Evolutionary conservation across 2,113 vertebrate species (phyloP).

Genomic region (Zonotrichia leucophrys): DNA sequence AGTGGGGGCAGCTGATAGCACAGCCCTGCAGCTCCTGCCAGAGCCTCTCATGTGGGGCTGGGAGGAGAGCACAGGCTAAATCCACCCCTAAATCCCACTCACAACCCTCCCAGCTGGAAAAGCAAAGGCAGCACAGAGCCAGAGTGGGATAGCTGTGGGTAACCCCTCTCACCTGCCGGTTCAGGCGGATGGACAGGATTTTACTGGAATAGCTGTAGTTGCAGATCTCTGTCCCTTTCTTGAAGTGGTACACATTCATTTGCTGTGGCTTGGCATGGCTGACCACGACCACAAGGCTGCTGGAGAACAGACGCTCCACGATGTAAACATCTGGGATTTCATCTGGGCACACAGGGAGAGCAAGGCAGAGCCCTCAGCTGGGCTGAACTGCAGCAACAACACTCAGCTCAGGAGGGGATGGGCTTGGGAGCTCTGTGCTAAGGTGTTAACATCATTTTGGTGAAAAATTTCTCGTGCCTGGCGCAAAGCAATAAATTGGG

Average conservation of each 20-base stretch:
- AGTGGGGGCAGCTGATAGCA: not conserved
- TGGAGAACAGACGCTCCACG: conserved; percentile 95
- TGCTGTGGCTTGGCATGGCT: conserved; percentile 84
- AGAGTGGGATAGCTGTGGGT: not conserved
- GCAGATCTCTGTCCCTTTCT: conserved; percentile 97
- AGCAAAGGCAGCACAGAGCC: not conserved
- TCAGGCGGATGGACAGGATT: conserved; percentile 88
- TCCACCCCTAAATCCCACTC: not conserved
- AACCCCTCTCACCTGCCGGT: conserved; percentile 83
- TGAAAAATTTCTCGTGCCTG: not conserved
- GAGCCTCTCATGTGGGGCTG: not conserved
- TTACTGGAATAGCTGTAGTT: conserved; percentile 93
- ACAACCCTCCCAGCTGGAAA: not conserved
- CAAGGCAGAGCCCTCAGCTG: not conserved
- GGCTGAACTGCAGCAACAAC: not conserved
- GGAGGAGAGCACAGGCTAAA: not conserved
- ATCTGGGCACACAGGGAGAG: conserved; percentile 59
- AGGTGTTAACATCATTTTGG: not conserved
- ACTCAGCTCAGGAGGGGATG: not conserved
- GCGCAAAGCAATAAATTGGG: not conserved
- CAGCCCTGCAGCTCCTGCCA: not conserved
- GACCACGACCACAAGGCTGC: conserved; percentile 95
- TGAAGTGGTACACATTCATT: conserved; percentile 98
- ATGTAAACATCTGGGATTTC: conserved; percentile 91
- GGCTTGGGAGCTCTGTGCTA: not conserved